These are phyloP conservation scores for Piscicola geometra DNA, from an alignment of 2,888 invertebrate genomes.

Conservation along the genomic window DNA sequence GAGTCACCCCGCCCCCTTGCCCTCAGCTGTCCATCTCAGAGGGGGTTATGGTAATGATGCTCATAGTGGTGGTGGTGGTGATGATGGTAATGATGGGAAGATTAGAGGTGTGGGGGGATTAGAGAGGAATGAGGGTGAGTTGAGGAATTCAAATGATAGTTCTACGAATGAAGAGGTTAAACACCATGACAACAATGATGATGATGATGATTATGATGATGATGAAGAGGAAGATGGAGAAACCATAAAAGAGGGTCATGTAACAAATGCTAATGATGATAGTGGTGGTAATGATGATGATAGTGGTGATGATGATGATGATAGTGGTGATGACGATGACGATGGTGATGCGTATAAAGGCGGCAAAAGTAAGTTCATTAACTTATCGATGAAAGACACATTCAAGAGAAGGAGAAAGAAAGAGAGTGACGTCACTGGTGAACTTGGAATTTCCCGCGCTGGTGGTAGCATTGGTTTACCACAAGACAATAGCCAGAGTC, in stretches of 20 bases:
- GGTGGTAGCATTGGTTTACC: no score
- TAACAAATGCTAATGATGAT: slow-evolving; percentile 8
- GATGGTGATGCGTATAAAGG: neutral
- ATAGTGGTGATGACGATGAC: neutral
- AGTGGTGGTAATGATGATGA: no score
- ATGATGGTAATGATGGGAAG: no score
- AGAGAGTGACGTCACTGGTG: no score
- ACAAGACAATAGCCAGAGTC: neutral
- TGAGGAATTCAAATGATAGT: no score
- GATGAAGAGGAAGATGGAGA: slow-evolving; percentile 17
- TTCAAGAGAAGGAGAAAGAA: neutral
- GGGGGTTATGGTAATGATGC: no score
- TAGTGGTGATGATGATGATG: neutral
- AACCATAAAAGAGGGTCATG: neutral
- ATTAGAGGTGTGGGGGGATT: no score
- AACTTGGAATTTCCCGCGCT: neutral
- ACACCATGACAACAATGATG: neutral
- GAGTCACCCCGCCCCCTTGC: no score
- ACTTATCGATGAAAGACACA: slow-evolving; percentile 40
- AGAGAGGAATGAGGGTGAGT: no score
- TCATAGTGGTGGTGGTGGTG: no score
- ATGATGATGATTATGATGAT: neutral
- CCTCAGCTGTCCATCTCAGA: no score
- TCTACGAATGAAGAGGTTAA: neutral
- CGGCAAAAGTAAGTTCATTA: neutral